Conservation (phyloP, 2,888 invertebrate species). For the Andricus curvator region DNA sequence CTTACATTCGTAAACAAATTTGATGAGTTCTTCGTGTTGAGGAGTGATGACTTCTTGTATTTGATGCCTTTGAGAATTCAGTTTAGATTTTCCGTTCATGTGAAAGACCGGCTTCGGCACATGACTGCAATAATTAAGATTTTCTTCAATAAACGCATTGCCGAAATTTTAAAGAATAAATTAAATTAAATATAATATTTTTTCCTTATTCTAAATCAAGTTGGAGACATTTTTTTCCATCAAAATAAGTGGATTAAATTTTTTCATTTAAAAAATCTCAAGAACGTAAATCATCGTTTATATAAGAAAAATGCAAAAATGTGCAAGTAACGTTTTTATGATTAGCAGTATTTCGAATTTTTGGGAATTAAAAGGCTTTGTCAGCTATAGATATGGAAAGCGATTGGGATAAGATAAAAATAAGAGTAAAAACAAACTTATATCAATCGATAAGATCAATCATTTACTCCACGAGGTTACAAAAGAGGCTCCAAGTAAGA, state of each 20-base stretch:
- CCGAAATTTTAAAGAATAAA: not conserved
- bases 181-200: not conserved
- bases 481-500: not conserved
- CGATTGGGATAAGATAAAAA: constrained; percentile 42
- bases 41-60: constrained; percentile 84
- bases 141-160: not conserved
- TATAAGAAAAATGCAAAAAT: not conserved
- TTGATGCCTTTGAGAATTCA: constrained; percentile 82
- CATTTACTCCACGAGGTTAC: constrained; percentile 7
- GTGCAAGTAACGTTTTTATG: not conserved
- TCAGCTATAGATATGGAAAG: not conserved
- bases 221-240: not conserved
- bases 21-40: constrained; percentile 92
- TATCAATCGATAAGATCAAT: constrained; percentile 32
- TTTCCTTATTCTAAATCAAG: not conserved
- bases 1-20: constrained; percentile 92
- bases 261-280: not conserved
- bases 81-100: constrained; percentile 84
- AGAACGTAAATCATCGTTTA: not conserved
- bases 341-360: not conserved
- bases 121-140: constrained; percentile 73
- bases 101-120: constrained; percentile 91
- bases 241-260: not conserved
- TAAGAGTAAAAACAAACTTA: constrained; percentile 45
- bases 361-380: not conserved